Percentiles rank a stretch among this genome's conserved stretches.
These are phyloP conservation scores for Cephus runcator DNA, from an alignment of 2,888 invertebrate species.

Conservation along the genomic window DNA sequence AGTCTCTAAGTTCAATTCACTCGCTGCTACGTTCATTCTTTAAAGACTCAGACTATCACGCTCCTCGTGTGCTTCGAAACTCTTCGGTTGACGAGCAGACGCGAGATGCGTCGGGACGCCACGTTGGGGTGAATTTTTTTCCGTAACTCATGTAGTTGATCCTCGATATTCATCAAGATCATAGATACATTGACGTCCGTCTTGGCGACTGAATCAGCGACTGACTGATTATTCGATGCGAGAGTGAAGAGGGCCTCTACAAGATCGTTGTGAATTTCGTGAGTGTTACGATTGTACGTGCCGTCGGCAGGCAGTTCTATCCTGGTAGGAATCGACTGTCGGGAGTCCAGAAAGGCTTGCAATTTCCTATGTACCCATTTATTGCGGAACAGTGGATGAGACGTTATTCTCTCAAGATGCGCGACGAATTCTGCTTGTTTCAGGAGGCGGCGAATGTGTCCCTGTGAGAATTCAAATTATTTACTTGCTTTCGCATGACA, in stretches of 20 bases:
- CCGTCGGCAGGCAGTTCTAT: constrained; percentile 30
- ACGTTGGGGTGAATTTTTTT: not conserved
- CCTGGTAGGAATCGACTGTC: constrained; percentile 34
- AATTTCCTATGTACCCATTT: constrained; percentile 35
- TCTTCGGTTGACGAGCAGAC: not conserved
- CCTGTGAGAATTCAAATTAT: constrained; percentile 24
- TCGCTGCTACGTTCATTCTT: not conserved
- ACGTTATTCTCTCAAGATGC: constrained; percentile 47
- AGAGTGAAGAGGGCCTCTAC: constrained; percentile 35
- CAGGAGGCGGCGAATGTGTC: constrained; percentile 45
- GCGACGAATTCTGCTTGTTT: constrained; percentile 58
- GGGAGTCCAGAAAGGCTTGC: constrained; percentile 24
- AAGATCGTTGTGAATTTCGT: constrained; percentile 25
- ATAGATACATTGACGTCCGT: constrained; percentile 19
- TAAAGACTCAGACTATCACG: not conserved
- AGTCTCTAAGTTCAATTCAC: not conserved
- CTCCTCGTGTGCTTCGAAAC: not conserved
- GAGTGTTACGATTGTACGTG: constrained; percentile 27
- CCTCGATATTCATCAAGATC: constrained; percentile 27
- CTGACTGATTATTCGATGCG: constrained; percentile 24
- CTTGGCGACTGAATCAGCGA: not conserved
- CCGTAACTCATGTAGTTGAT: constrained; percentile 26
- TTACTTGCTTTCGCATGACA: not conserved
- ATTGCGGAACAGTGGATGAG: constrained; percentile 39
- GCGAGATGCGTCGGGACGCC: not conserved